Evolutionary conservation across 2,888 invertebrate species (phyloP).

Genomic region (Pomacea canaliculata): DNA sequence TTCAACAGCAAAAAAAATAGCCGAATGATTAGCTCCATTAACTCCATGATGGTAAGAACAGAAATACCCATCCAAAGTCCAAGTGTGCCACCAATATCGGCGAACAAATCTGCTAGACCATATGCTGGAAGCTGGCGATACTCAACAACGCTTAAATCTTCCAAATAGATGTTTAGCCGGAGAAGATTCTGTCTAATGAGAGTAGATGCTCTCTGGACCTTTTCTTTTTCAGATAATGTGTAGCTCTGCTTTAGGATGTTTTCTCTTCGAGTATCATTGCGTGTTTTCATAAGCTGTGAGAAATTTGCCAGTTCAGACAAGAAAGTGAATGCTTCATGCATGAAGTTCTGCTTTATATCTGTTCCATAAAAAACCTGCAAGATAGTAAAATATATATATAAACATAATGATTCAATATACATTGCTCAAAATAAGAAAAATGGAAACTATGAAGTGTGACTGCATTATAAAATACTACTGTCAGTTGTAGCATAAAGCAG

Average conservation of each 20-base stretch:
- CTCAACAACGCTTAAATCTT: conserved; percentile 62
- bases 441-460: too few species aligned
- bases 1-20: conserved; percentile 53
- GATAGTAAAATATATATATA: neutral
- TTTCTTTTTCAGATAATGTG: conserved; percentile 32
- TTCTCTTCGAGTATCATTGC: conserved; percentile 30
- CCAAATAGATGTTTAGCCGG: conserved; percentile 61
- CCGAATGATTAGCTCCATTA: conserved; percentile 56
- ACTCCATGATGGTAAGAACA: conserved; percentile 62
- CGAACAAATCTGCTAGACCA: conserved; percentile 59
- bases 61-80: conserved; percentile 66
- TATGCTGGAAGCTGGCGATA: conserved; percentile 60
- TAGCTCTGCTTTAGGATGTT: conserved; percentile 35
- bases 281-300: conserved; percentile 24
- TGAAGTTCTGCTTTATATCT: conserved; percentile 48
- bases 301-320: conserved; percentile 37
- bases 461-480: too few species aligned
- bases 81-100: conserved; percentile 64
- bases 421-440: too few species aligned
- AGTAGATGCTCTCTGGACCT: conserved; percentile 47
- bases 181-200: conserved; percentile 61
- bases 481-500: too few species aligned
- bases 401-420: too few species aligned
- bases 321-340: conserved; percentile 52
- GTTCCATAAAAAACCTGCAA: conserved; percentile 40